Base-by-base conservation (phyloP, 1,140 invertebrate genomes). In the Diabrotica undecimpunctata region DNA sequence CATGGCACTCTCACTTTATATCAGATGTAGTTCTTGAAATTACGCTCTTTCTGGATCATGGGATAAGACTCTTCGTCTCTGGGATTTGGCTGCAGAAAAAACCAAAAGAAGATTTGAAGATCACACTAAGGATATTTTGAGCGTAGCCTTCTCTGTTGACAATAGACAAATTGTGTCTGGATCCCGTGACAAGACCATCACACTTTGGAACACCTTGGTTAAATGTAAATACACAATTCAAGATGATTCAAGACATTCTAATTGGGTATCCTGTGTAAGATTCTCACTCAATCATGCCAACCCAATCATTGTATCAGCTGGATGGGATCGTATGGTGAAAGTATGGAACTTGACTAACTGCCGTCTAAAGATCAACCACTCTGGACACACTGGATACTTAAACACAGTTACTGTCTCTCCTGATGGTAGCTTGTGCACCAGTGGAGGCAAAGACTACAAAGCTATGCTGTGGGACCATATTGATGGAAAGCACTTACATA, bases 391-490 rank as follows among this genome's bases (percentile, higher is more conserved):
- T 78, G 97, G 97, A 13, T 99, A 98, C 81, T 82, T 99, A 75
- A 99, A 99, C 83, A 96, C 95, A 54, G 97, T 99, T 0, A 99
- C 98, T 8, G 97, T 99, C 50, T 99, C 97, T 61, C 98, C 98
- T 77, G 98, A 99, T 84, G 98, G 97, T 77, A 99, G 97, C 4
- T 87, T 99, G 5, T 99, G 98, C 83, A 97, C 98, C 35, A 98
- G 96, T 71, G 98, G 98, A 82, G 98, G 97, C 75, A 99, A 99
- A 87, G 98, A 99, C 83, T 96, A 94, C 81, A 96, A 97, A 83
- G 97, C 97, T 8, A 98, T 99, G 95, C 82, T 99, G 57, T 99
- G 97, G 97, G 98, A 99, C 81, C 83, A 99, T 72, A 99, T 99
- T 83, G 98, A 99, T 80, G 96, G 96, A 81, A 99, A 99, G 82